A percentile compares a stretch with the other conserved stretches of the same genome.
Conservation (phyloP, 2,888 invertebrate genomes). For the Drosophila testacea region DNA sequence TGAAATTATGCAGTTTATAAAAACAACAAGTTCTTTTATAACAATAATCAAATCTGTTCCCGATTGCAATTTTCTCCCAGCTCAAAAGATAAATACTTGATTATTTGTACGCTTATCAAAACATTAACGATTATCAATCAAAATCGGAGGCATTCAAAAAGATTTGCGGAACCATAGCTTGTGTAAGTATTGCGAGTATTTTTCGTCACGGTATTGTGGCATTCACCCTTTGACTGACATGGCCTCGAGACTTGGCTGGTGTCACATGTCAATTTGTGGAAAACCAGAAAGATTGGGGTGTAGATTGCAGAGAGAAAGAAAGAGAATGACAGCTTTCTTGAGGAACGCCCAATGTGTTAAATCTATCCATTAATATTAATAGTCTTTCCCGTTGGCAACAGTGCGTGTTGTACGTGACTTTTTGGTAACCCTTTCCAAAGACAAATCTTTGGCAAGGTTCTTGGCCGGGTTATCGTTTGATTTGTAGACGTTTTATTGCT, state of each 20-base stretch:
- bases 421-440: conserved; percentile 71
- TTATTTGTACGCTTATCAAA: conserved; percentile 48
- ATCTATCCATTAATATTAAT: conserved; percentile 83
- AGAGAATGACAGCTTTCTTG: conserved; percentile 53
- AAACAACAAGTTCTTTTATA: background rate
- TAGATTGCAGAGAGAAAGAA: conserved; percentile 13
- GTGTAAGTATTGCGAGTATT: conserved; percentile 17
- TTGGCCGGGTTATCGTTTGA: conserved; percentile 47
- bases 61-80: background rate
- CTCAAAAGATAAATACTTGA: conserved; percentile 8
- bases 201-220: conserved; percentile 52
- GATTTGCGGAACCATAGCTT: conserved; percentile 30
- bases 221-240: conserved; percentile 37
- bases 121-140: conserved; percentile 62
- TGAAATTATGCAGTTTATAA: background rate
- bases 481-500: conserved; percentile 82
- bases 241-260: conserved; percentile 45
- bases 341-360: conserved; percentile 82
- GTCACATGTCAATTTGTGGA: conserved; percentile 77
- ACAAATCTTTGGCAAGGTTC: conserved; percentile 65
- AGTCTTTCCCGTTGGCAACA: conserved; percentile 52
- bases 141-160: conserved; percentile 19
- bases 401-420: conserved; percentile 81
- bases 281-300: conserved; percentile 39
- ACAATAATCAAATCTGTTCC: no score